Conservation (phyloP, 1,140 invertebrate genomes). For the Bombus ignitus region DNA sequence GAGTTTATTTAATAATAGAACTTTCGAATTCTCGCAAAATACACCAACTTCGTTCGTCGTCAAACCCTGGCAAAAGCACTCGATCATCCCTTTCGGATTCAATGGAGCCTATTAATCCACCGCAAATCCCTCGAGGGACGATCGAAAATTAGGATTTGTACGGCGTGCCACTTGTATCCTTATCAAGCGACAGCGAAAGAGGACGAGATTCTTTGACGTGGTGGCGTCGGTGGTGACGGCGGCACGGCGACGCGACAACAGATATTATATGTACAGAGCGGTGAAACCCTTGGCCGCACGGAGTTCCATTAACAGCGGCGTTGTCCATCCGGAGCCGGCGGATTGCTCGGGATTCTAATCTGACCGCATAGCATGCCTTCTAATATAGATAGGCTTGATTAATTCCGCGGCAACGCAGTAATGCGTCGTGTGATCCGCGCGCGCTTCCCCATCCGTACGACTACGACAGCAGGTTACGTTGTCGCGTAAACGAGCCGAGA, state of each 20-base stretch:
- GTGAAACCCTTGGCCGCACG: conserved; percentile 38
- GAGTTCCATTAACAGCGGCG: conserved; percentile 73
- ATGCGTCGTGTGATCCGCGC: conserved; percentile 69
- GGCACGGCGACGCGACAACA: background rate
- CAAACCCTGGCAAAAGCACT: background rate
- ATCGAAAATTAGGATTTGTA: conserved; percentile 7
- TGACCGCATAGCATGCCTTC: conserved; percentile 75
- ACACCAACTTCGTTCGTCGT: too few relatives aligned
- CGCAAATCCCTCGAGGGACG: background rate
- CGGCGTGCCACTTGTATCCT: background rate
- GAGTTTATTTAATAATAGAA: background rate
- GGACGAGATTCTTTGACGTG: conserved; percentile 13
- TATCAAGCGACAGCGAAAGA: background rate
- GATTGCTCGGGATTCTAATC: conserved; percentile 76
- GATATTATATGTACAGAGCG: conserved; percentile 12
- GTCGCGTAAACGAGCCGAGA: conserved; percentile 33
- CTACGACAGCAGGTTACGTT: conserved; percentile 40
- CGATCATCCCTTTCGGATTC: background rate
- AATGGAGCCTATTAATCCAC: background rate
- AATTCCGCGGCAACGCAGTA: conserved; percentile 71
- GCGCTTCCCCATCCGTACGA: conserved; percentile 68
- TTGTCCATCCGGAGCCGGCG: conserved; percentile 60
- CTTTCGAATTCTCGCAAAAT: background rate
- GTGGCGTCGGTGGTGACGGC: background rate
- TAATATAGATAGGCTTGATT: conserved; percentile 79